Evolutionary conservation across 2,797 vertebrate genomes (phyloP), one percentile per base, ranked within the genome.

Genomic region (Saxicola maurus): DNA sequence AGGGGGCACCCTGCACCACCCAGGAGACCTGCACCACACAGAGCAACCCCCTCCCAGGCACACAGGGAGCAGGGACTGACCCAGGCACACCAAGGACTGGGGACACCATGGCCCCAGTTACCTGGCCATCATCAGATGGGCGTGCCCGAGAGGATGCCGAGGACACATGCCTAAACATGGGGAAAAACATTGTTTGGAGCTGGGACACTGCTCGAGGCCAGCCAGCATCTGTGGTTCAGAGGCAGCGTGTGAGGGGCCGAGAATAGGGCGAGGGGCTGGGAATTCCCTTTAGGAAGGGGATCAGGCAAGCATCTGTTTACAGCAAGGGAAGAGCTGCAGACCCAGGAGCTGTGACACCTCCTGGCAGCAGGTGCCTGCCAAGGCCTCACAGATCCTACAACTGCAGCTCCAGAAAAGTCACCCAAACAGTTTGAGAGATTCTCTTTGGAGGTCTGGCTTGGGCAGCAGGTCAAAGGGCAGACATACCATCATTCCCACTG

Each of bases 401-500:
- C 9, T 28, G 28, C 48, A 66, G 56, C 19, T 31, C 30, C 7
- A 0, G 37, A n/a, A 60, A 69, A 31, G 51, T 20, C 42, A 38
- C 9, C 6, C 10, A 11, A 51, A 2, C 9, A 19, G 15, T 37
- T 35, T 43, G 20, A 38, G 55, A 57, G 31, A 16, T 18, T 19
- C 6, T 37, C 2, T 13, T 48, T 25, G 28, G 48, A 5, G 6
- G 3, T 16, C 30, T 56, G 14, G 6, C 27, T 61, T 31, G 30
- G 24, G 33, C 13, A 14, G 25, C 13, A 40, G 40, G 48, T 43
- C 14, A 25, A 77, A 37, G 3, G 12, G 25, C 17, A 48, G n/a
- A 24, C 17, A 35, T 7, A 15, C 10, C 15, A 30, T 28, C 0
- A 0, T 17, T 13, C 5, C n/a, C 27, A 7, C 11, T 0, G 0